phyloP scores from a whole-genome alignment of 64 coral and sea anemone genomes.

The Dendrophyllia cribrosa region DNA sequence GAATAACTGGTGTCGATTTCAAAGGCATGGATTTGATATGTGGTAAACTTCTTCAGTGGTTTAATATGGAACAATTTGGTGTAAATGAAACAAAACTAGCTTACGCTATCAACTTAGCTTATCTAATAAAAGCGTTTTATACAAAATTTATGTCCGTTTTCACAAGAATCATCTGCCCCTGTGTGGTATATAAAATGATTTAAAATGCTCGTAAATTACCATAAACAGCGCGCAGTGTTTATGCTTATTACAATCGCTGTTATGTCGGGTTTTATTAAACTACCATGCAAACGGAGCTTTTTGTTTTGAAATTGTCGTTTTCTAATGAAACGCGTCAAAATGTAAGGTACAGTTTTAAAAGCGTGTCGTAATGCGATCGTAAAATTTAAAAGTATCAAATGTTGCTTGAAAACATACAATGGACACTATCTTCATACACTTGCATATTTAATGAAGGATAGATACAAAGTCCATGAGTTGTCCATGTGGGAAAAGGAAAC shows the following conservation, averaged over 20 bases:
- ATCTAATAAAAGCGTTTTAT: neutral
- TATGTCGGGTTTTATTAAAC: neutral
- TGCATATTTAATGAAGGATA: constrained; percentile 1
- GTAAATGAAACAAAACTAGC: no score
- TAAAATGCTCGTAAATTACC: neutral
- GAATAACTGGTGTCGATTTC: no score
- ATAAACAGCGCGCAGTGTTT: neutral
- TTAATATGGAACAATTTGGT: no score
- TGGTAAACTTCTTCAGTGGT: no score
- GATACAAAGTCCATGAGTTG: neutral
- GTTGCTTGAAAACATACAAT: no score
- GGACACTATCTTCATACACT: neutral
- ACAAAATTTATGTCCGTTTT: neutral
- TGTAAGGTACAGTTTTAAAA: no score
- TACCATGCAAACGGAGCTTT: neutral
- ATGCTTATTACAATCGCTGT: neutral
- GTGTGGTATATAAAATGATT: neutral
- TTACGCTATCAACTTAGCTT: neutral
- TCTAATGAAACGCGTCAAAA: no score
- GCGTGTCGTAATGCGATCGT: no score
- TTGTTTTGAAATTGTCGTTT: no score
- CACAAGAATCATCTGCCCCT: neutral
- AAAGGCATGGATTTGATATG: no score
- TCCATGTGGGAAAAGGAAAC: no score
- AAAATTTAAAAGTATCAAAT: no score